Percentiles rank a stretch among this genome's conserved stretches.
Conservation (phyloP, 2,888 invertebrate genomes). For the Rhingia campestris region DNA sequence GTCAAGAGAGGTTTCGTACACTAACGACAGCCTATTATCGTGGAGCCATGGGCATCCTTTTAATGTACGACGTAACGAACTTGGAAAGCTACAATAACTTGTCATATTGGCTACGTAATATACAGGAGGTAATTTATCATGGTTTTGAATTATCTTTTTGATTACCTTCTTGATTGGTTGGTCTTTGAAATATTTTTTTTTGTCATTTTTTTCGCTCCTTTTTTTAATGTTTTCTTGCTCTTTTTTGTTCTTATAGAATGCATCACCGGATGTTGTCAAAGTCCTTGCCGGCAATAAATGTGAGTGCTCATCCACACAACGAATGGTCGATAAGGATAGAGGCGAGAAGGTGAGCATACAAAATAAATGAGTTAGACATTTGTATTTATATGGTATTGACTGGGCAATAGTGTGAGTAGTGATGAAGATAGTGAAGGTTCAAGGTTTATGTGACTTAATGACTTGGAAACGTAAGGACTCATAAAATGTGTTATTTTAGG, state of each 20-base stretch:
- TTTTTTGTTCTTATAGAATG: slow-evolving; percentile 85
- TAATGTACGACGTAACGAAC: slow-evolving; percentile 95
- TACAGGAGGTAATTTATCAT: slow-evolving; percentile 88
- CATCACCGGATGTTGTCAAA: slow-evolving; percentile 93
- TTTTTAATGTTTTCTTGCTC: neutral
- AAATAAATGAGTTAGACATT: slow-evolving; percentile 45
- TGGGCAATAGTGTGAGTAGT: slow-evolving; percentile 34
- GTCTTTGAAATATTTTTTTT: slow-evolving; percentile 49
- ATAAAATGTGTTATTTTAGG: slow-evolving; percentile 18
- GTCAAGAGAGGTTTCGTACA: slow-evolving; percentile 86
- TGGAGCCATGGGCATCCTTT: slow-evolving; percentile 94
- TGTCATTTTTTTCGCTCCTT: neutral
- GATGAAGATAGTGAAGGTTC: slow-evolving; percentile 40
- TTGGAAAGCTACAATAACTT: slow-evolving; percentile 95
- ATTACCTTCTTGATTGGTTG: slow-evolving; percentile 30
- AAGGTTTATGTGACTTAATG: slow-evolving; percentile 53
- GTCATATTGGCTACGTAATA: slow-evolving; percentile 94
- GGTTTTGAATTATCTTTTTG: slow-evolving; percentile 31
- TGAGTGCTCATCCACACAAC: slow-evolving; percentile 88
- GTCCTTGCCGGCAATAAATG: slow-evolving; percentile 94
- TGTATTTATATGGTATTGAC: slow-evolving; percentile 24
- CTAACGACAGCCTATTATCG: slow-evolving; percentile 94
- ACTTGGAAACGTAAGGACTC: neutral
- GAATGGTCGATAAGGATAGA: slow-evolving; percentile 90
- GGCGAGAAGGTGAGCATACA: slow-evolving; percentile 88